phyloP scores from a whole-genome alignment of 2,113 vertebrate genomes.

The Otocyon megalotis region DNA sequence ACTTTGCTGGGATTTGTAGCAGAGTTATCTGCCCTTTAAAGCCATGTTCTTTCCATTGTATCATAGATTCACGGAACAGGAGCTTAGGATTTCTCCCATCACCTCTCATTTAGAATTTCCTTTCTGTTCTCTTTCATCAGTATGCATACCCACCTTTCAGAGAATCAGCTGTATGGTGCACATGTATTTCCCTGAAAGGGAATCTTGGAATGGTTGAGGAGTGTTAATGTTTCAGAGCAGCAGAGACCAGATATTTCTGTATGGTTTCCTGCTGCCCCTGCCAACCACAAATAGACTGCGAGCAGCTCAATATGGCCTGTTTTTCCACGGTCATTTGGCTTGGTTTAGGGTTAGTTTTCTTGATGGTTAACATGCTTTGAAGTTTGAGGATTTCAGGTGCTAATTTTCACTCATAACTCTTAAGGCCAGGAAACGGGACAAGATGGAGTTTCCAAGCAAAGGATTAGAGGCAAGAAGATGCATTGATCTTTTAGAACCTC shows the following conservation, averaged over 20 bases:
- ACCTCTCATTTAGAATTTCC: neutral
- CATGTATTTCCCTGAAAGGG: neutral
- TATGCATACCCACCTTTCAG: neutral
- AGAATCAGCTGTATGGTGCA: neutral
- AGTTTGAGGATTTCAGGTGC: neutral
- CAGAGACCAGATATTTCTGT: neutral
- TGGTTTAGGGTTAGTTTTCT: neutral
- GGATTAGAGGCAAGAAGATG: neutral
- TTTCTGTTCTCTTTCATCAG: neutral
- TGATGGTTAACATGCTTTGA: neutral
- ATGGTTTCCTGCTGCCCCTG: neutral
- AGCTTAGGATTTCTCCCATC: neutral
- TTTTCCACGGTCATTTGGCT: neutral
- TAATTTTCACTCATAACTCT: neutral
- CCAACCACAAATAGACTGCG: neutral
- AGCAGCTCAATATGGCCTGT: neutral
- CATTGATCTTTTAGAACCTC: neutral
- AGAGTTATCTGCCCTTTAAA: neutral
- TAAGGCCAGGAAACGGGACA: neutral
- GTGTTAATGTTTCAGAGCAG: neutral
- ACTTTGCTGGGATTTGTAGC: too few relatives aligned
- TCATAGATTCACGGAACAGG: neutral
- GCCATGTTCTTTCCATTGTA: neutral
- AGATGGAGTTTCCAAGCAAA: neutral
- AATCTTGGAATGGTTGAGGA: neutral